Evolutionary conservation across 2,888 invertebrate species (phyloP), one percentile per base, ranked within the genome.

Genomic region (Philonicus albiceps): DNA sequence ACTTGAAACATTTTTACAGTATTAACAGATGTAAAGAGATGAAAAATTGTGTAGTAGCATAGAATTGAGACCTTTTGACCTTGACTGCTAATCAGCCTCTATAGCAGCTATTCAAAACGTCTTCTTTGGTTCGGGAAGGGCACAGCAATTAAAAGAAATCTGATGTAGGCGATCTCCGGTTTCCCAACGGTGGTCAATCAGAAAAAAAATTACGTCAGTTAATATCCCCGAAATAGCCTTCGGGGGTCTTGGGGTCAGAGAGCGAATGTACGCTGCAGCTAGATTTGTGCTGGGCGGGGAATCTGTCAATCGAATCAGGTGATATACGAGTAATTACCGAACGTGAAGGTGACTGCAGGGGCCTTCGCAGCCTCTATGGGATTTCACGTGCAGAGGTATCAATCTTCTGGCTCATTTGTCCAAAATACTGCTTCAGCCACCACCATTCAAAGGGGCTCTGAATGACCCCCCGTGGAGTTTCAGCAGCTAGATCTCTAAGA

Each of bases 301-400:
- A 64, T 27, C 81, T 83, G 81, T 83, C 81, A 83, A 83, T 83
- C 81, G 31, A 37, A 2, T 19, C 34, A 83, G n/a, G 64, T 83
- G 81, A 83, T 83, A 64, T 83, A 83, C 81, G 19, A 83, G 37
- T 83, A 83, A 83, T 83, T 83, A 83, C 81, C n/a, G n/a, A 16
- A n/a, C 34, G 19, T 64, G 34, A 22, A n/a, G 34, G 64, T 34
- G 81, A 19, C 22, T 64, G 31, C 55, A 34, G 16, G 19, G 27
- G 16, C 27, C 37, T n/a, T 27, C 22, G 11, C 37, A 22, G 43
- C 40, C 43, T 76, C 37, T 13, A 64, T 34, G 13, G 19, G 27
- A 37, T 64, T 64, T 83, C 64, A 30, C 81, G 22, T 83, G 78
- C 22, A 49, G 49, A 64, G 22, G 43, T 78, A 78, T 83, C 55